Percentiles rank a stretch among this genome's conserved stretches.
Evolutionary conservation across 2,113 vertebrate species (phyloP).

Genomic region (Hypanus sabinus): DNA sequence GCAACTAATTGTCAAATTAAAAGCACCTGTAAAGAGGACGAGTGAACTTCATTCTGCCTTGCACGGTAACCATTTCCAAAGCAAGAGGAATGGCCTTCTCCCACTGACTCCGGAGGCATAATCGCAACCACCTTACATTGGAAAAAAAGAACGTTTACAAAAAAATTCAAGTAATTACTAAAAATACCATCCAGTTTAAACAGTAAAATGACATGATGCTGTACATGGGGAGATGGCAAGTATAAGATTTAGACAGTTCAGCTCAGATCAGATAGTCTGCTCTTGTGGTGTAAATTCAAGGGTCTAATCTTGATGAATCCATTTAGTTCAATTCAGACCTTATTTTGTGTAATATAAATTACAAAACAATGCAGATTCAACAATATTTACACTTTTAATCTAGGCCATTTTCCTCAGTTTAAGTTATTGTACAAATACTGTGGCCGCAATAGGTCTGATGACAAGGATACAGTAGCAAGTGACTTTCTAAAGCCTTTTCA

Average conservation of each 20-base stretch:
- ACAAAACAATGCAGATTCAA: not conserved
- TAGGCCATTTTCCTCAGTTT: not conserved
- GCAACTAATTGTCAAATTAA: not conserved
- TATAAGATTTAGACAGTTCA: not conserved
- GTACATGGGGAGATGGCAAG: not conserved
- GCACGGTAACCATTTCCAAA: constrained; percentile 86
- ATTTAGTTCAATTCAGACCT: not conserved
- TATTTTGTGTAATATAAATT: not conserved
- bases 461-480: no score
- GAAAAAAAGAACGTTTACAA: not conserved
- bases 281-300: not conserved
- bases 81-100: constrained; percentile 81
- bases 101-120: constrained; percentile 81
- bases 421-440: not conserved
- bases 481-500: no score
- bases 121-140: constrained; percentile 73
- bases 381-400: no score
- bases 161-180: not conserved
- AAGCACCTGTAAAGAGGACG: constrained; percentile 83
- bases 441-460: no score
- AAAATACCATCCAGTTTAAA: not conserved
- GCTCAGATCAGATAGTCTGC: not conserved
- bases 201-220: not conserved
- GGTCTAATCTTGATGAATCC: not conserved
- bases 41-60: constrained; percentile 94